These are phyloP conservation scores for Brachionus paranguensis DNA, from an alignment of 1,140 invertebrate species.

Conservation along the genomic window DNA sequence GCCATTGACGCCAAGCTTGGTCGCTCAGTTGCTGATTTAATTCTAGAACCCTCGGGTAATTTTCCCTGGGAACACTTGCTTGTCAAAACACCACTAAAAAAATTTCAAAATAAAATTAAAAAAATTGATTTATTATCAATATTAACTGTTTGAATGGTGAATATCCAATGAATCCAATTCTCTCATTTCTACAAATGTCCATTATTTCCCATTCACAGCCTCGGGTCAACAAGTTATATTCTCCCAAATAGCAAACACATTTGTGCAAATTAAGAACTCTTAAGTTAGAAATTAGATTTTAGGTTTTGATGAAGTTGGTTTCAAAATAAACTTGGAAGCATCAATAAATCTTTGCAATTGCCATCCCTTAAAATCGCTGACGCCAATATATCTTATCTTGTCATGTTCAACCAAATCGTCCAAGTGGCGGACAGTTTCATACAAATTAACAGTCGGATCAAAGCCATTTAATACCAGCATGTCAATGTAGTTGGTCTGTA, in stretches of 20 bases:
- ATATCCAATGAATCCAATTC: constrained; percentile 45
- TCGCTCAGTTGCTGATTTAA: not conserved
- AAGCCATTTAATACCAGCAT: constrained; percentile 43
- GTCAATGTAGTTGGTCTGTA: constrained; percentile 41
- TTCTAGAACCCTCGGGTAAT: not conserved
- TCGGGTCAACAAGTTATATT: constrained; percentile 46
- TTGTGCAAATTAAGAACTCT: constrained; percentile 36
- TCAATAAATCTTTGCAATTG: constrained; percentile 47
- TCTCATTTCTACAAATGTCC: constrained; percentile 46
- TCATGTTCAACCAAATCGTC: constrained; percentile 46
- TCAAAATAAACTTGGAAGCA: not conserved
- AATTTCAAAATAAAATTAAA: not conserved
- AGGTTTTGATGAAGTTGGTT: not conserved
- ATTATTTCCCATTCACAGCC: constrained; percentile 46
- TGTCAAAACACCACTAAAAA: constrained; percentile 7
- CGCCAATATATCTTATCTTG: constrained; percentile 47
- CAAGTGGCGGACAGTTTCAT: constrained; percentile 45
- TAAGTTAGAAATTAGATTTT: not conserved
- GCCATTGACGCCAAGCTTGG: not conserved
- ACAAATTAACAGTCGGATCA: constrained; percentile 44
- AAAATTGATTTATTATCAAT: not conserved
- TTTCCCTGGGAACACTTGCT: not conserved
- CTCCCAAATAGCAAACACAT: constrained; percentile 19
- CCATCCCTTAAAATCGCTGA: constrained; percentile 46
- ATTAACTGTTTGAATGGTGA: constrained; percentile 46